A percentile compares a stretch with the other conserved stretches of the same genome.
Evolutionary conservation across 2,113 vertebrate species (phyloP).

Genomic region (Oreochromis niloticus): DNA sequence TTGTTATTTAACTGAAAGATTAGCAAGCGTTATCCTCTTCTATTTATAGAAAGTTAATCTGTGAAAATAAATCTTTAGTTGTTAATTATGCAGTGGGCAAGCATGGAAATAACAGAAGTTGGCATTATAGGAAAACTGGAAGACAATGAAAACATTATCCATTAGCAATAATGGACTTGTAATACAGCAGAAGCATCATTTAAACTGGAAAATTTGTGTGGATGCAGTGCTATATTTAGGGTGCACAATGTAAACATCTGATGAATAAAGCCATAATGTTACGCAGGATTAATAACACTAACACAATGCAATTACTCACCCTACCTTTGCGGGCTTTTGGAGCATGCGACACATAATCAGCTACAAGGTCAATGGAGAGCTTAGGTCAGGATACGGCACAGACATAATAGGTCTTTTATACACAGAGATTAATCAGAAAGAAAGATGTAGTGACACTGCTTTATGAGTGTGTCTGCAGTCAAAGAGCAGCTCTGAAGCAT

Average conservation of each 20-base stretch:
- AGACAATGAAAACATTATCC: background rate
- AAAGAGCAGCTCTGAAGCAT: constrained; percentile 1
- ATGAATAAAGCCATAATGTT: constrained; percentile 41
- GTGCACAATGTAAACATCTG: constrained; percentile 22
- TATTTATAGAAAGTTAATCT: background rate
- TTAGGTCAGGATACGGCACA: constrained; percentile 17
- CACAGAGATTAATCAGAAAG: constrained; percentile 52
- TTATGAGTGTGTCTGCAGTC: constrained; percentile 38
- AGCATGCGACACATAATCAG: constrained; percentile 48
- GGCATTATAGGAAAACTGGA: background rate
- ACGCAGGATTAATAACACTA: constrained; percentile 43
- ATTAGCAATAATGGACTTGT: background rate
- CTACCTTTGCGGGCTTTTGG: constrained; percentile 21
- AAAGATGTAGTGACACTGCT: constrained; percentile 37
- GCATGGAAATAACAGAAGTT: background rate
- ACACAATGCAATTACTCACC: constrained; percentile 25
- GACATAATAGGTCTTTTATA: constrained; percentile 46
- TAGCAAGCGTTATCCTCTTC: background rate
- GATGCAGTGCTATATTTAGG: background rate
- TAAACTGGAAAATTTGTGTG: background rate
- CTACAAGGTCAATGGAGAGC: constrained; percentile 52
- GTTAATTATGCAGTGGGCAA: background rate
- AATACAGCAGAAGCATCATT: background rate
- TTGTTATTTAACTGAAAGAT: background rate
- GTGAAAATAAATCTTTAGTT: background rate